These are phyloP conservation scores for rat (Rattus norvegicus) DNA, from an alignment of 2,113 vertebrate species.

Conservation along the genomic window DNA sequence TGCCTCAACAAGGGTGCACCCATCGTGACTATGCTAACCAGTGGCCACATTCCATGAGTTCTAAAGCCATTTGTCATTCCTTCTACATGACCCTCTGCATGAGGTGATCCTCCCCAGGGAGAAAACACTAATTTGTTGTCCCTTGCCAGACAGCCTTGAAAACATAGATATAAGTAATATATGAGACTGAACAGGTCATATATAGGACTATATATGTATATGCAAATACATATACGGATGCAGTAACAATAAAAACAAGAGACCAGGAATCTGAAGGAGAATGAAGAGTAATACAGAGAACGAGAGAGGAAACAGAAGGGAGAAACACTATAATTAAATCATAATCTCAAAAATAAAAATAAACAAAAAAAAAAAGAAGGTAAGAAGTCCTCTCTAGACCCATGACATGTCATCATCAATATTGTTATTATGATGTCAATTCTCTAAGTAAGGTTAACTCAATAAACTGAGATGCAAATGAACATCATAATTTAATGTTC, in stretches of 20 bases:
- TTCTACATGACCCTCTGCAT: no score
- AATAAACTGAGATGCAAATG: background rate
- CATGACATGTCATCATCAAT: background rate
- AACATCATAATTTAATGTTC: conserved; percentile 19
- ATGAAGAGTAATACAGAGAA: background rate
- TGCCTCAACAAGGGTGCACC: no score
- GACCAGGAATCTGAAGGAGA: background rate
- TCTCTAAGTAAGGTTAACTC: conserved; percentile 17
- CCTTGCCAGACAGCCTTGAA: background rate
- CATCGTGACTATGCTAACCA: no score
- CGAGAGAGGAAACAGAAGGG: background rate
- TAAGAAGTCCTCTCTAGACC: background rate
- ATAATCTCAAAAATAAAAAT: background rate
- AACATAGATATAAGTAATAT: background rate
- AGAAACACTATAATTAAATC: background rate
- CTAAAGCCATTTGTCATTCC: no score
- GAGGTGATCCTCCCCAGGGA: background rate
- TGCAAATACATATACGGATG: background rate
- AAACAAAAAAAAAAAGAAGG: background rate
- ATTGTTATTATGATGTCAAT: background rate
- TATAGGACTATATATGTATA: background rate
- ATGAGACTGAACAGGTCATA: background rate
- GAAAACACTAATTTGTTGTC: background rate
- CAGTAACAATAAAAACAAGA: background rate
- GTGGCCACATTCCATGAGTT: no score